These are phyloP conservation scores for Anthonomus grandis DNA, from an alignment of 1,140 invertebrate genomes.

Conservation along the genomic window DNA sequence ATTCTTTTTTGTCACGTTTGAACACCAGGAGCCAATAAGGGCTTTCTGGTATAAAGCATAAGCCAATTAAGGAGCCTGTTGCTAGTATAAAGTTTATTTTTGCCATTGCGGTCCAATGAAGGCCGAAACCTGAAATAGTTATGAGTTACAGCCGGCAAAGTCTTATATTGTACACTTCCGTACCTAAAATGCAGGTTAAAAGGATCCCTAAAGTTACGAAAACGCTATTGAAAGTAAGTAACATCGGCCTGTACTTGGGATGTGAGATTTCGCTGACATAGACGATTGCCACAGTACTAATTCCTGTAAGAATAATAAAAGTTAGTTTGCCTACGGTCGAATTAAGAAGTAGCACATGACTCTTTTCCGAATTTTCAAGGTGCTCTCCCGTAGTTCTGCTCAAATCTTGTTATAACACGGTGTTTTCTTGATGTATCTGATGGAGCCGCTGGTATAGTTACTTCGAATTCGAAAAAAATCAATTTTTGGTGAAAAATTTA, in stretches of 20 bases:
- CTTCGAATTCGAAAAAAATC: no score
- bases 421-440: no score
- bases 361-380: no score
- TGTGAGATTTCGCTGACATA: slow-evolving; percentile 59
- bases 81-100: slow-evolving; percentile 47
- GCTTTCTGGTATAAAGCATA: slow-evolving; percentile 55
- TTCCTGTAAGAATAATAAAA: slow-evolving; percentile 41
- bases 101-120: slow-evolving; percentile 52
- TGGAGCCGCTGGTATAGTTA: no score
- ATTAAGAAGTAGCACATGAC: no score
- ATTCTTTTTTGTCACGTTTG: slow-evolving; percentile 40
- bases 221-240: slow-evolving; percentile 57
- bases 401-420: not conserved
- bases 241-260: slow-evolving; percentile 52
- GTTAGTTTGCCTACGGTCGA: no score
- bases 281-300: slow-evolving; percentile 54
- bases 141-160: not conserved
- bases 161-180: not conserved
- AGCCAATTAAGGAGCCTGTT: slow-evolving; percentile 19
- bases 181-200: slow-evolving; percentile 50
- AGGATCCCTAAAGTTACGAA: slow-evolving; percentile 58
- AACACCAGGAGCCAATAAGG: slow-evolving; percentile 57
- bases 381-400: no score
- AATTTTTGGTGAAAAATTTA: no score
- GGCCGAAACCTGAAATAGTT: slow-evolving; percentile 43